Evolutionary conservation across 2,797 vertebrate species (phyloP), one percentile per base, ranked within the genome.

Genomic region (Percopsis omiscomaycus): DNA sequence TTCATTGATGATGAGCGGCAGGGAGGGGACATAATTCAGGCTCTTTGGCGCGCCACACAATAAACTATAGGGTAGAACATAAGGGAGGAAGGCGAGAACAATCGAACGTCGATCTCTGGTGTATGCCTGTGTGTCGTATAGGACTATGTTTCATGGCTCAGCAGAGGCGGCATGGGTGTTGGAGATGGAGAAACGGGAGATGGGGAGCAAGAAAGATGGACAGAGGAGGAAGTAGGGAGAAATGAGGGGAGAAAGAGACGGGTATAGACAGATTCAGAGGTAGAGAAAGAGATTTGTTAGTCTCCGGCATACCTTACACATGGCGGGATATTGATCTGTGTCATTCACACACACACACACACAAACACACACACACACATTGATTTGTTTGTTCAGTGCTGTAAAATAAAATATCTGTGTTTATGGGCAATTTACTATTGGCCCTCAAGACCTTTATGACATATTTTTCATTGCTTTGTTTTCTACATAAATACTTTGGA

Each of bases 1-100:
- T 61, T 69, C 58, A 82, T 78, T 74, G 77, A 81, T 71, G 80
- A 65, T 57, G 30, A 12, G 30, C 9, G 56, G 56, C 16, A 61
- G 27, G n/a, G 46, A 59, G 47, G 66, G 47, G 59, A 58, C 64
- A 73, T 61, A 51, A 69, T 62, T 69, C 67, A 67, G 60, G 49
- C 42, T 60, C 12, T 51, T 14, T 64, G 14, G 44, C 52, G 22
- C 22, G 22, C 22, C 22, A 22, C 22, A 22, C 22, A 22, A 22
- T 22, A 60, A 37, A 45, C 37, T 52, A 10, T 14, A 52, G 8
- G 46, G 8, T 22, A 55, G 44, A 48, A 48, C 3, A 9, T 9
- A 22, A 22, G 16, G 3, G 16, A 51, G 50, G 16, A 49, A 15
- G 50, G 9, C 2, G 5, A 42, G 50, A 11, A 22, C 14, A 22